Evolutionary conservation across 2,888 invertebrate genomes (phyloP).

Genomic region (Phania funesta): DNA sequence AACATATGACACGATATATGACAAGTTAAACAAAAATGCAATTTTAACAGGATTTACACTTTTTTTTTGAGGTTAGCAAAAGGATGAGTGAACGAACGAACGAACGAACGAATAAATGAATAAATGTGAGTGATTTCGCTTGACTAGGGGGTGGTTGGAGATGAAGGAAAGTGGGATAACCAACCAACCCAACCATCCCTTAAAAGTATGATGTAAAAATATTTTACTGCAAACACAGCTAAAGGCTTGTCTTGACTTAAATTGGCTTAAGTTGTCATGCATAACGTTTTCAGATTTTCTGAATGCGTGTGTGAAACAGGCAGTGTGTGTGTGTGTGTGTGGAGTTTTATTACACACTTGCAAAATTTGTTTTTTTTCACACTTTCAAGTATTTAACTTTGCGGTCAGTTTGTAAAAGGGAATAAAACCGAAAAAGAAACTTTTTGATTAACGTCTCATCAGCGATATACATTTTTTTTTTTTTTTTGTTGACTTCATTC

Average conservation of each 20-base stretch:
- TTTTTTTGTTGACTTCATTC: background rate
- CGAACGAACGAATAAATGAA: background rate
- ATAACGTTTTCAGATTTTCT: conserved; percentile 72
- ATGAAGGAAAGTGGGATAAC: background rate
- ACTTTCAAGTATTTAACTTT: conserved; percentile 35
- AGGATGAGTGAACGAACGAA: background rate
- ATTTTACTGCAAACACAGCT: conserved; percentile 43
- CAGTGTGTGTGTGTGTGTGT: conserved; percentile 68
- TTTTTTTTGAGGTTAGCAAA: conserved; percentile 30
- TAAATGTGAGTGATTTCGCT: background rate
- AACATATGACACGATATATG: conserved; percentile 64
- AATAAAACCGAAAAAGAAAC: conserved; percentile 7
- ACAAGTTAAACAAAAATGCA: conserved; percentile 66
- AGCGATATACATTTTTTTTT: background rate
- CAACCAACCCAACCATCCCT: conserved; percentile 25
- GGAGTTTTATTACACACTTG: conserved; percentile 41
- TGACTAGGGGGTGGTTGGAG: background rate
- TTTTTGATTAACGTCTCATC: conserved; percentile 56
- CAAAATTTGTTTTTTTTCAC: conserved; percentile 41
- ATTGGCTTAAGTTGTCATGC: conserved; percentile 77
- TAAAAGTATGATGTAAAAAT: conserved; percentile 5
- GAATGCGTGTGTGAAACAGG: conserved; percentile 70
- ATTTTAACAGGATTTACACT: conserved; percentile 68
- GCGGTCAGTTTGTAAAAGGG: conserved; percentile 51
- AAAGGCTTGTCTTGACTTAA: conserved; percentile 72